These are phyloP conservation scores for Acipenser oxyrinchus DNA, from an alignment of 2,797 vertebrate genomes.

Conservation along the genomic window DNA sequence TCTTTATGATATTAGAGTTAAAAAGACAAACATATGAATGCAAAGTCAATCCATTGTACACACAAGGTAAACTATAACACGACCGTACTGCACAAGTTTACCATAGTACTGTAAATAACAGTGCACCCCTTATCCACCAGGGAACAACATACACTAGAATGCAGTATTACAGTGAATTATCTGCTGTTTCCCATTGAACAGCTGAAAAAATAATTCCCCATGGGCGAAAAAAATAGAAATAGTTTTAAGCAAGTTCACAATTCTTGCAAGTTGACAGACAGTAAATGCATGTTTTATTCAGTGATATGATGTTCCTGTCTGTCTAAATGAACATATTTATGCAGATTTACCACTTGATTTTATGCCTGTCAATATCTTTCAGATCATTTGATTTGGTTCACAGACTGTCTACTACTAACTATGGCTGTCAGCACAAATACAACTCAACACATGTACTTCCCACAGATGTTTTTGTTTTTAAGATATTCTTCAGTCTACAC, in stretches of 20 bases:
- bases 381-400: constrained; percentile 1
- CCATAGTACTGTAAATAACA: no score
- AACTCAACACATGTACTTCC: constrained; percentile 2
- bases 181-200: no score
- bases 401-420: background rate
- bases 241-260: background rate
- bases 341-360: constrained; percentile 1
- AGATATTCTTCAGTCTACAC: constrained; percentile 1
- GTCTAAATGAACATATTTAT: background rate
- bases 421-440: constrained; percentile 1
- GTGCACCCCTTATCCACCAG: no score
- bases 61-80: no score
- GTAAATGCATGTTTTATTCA: background rate
- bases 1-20: no score
- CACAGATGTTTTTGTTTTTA: background rate
- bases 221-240: background rate
- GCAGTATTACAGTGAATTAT: no score
- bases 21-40: no score
- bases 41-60: no score
- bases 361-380: constrained; percentile 5
- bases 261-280: background rate
- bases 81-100: no score
- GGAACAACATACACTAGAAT: no score
- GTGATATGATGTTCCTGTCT: background rate
- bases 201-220: background rate